Conservation (phyloP, 2,113 vertebrate species). For the Vulpes vulpes region DNA sequence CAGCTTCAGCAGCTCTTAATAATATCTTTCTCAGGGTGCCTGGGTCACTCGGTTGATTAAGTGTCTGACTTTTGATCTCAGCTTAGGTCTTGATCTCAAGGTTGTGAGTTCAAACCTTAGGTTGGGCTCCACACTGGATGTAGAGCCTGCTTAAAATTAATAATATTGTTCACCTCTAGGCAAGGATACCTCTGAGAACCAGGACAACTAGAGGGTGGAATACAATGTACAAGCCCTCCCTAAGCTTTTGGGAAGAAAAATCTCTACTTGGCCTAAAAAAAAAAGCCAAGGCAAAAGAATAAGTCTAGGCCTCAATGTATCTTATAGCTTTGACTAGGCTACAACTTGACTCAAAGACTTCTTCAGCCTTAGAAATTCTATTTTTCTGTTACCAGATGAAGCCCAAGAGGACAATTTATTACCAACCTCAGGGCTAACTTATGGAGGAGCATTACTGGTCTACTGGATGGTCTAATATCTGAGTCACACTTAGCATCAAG, state of each 20-base stretch:
- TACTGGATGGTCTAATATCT: not conserved
- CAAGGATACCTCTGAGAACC: not conserved
- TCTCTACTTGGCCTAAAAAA: not conserved
- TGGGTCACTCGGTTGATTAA: not conserved
- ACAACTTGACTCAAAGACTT: not conserved
- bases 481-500: not conserved
- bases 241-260: not conserved
- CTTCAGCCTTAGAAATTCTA: not conserved
- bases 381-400: conserved; percentile 14
- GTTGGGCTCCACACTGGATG: not conserved
- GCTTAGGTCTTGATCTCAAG: not conserved
- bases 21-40: not conserved
- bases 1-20: not conserved
- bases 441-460: not conserved
- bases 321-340: not conserved
- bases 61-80: not conserved
- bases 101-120: not conserved
- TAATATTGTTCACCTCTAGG: not conserved
- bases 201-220: not conserved
- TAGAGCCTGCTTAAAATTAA: not conserved
- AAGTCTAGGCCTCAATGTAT: not conserved
- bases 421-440: not conserved
- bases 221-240: not conserved
- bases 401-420: not conserved
- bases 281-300: not conserved